Base-by-base conservation (phyloP, 2,113 vertebrate genomes). In the Xenus cinereus region DNA sequence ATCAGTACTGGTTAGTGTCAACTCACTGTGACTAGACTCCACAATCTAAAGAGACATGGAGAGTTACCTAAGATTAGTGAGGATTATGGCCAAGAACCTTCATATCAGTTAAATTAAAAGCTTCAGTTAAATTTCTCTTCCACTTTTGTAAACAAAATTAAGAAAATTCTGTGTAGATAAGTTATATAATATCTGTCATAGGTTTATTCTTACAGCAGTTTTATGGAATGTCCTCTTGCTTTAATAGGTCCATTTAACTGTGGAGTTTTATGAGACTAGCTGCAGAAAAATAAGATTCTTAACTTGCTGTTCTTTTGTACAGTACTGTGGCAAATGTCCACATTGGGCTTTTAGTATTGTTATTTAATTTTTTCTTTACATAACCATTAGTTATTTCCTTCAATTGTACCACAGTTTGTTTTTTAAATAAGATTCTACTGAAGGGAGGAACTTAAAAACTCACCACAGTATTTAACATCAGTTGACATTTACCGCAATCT, bases 311-410 rank as follows among this genome's bases (percentile, higher is more conserved):
- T 82, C 69, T 94, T 95, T 91, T 69, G 66, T 94, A 53, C 53
- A 78, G 84, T 68, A 30, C 74, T 67, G 23, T 95, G 95, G 94
- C 89, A 96, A 89, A 91, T 82, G 87, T 87, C 89, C 94, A 94
- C 67, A 62, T 13, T 82, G 57, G 74, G 57, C 69, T 96, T 93
- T 88, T 83, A 82, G 69, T 83, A 95, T 95, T 97, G 93, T 97
- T 96, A 92, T 88, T 96, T 94, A 75, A 62, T 96, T 92, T 92
- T 94, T 96, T 96, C 96, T 97, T 96, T 92, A 92, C 84, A 95
- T 96, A 97, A 95, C 90, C 93, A 91, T 96, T 96, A 97, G 91
- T 92, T 97, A 93, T 95, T 97, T 97, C 97, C 96, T 97, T 95
- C 93, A 93, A 97, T 97, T 98, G 97, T 97, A 82, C 78, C 72